phyloP scores from a whole-genome alignment of 2,113 vertebrate genomes.

The Tupaia chinensis region DNA sequence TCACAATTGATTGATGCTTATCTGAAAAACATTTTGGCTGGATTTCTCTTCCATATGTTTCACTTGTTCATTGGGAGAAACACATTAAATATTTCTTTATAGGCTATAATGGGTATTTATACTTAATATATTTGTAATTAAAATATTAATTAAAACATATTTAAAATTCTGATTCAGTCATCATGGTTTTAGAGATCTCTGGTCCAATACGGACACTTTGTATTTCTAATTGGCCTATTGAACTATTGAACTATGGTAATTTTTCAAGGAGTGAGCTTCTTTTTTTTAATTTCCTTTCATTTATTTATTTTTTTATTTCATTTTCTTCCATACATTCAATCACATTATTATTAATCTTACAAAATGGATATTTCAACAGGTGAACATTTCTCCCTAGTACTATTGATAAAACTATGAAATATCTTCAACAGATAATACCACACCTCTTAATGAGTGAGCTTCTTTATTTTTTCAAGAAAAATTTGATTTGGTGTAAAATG shows the following conservation, averaged over 20 bases:
- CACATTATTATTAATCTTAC: too few relatives aligned
- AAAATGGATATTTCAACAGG: too few relatives aligned
- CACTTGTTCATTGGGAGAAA: slow-evolving; percentile 13
- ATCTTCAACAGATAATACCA: too few relatives aligned
- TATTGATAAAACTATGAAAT: too few relatives aligned
- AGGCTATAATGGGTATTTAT: neutral
- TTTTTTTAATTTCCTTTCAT: neutral
- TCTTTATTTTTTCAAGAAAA: neutral
- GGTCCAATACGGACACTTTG: neutral
- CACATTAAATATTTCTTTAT: neutral
- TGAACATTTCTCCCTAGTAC: too few relatives aligned
- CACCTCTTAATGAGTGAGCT: neutral
- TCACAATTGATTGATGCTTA: slow-evolving; percentile 18
- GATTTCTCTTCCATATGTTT: neutral
- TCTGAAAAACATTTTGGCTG: neutral
- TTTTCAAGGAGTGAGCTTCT: neutral
- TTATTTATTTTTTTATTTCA: too few relatives aligned
- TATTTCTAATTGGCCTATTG: neutral
- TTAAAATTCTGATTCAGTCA: neutral
- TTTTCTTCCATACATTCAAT: too few relatives aligned
- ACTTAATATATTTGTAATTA: neutral
- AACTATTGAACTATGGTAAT: neutral
- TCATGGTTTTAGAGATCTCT: neutral
- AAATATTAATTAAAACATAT: neutral
- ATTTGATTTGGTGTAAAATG: neutral